Evolutionary conservation across 2,888 invertebrate species (phyloP).

Genomic region (Hyposoter didymator): DNA sequence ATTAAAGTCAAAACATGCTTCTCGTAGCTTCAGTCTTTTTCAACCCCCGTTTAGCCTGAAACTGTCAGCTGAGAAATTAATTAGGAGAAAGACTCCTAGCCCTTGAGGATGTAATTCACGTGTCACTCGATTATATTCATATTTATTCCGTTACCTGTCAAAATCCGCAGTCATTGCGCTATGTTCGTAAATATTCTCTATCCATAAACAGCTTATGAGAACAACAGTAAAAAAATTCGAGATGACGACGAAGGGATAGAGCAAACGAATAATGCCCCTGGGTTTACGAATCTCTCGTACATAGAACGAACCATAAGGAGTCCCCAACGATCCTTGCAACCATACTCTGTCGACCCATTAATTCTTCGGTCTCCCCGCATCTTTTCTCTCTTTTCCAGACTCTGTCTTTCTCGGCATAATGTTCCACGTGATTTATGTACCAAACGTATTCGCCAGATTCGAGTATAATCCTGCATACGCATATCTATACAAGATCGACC

Average conservation of each 20-base stretch:
- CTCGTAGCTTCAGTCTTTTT: not conserved
- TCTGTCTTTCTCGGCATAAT: slow-evolving; percentile 53
- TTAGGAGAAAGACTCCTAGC: not conserved
- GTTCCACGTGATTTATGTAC: slow-evolving; percentile 62
- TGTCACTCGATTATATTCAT: slow-evolving; percentile 20
- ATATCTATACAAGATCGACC: slow-evolving; percentile 21
- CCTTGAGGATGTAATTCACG: slow-evolving; percentile 1
- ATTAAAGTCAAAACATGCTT: not conserved
- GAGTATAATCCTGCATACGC: slow-evolving; percentile 45
- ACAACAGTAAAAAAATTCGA: slow-evolving; percentile 16
- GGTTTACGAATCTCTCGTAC: slow-evolving; percentile 60
- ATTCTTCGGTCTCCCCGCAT: slow-evolving; percentile 67
- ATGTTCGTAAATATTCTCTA: slow-evolving; percentile 58
- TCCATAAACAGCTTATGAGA: slow-evolving; percentile 56
- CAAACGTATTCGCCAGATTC: slow-evolving; percentile 58
- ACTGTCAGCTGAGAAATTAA: not conserved
- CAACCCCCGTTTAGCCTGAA: not conserved
- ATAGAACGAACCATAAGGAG: slow-evolving; percentile 62
- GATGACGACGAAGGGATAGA: slow-evolving; percentile 32
- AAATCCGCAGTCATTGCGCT: slow-evolving; percentile 34
- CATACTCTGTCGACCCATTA: slow-evolving; percentile 72
- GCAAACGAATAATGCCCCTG: slow-evolving; percentile 52
- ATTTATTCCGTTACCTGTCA: slow-evolving; percentile 51
- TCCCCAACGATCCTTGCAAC: slow-evolving; percentile 64
- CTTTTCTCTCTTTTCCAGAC: slow-evolving; percentile 24